A percentile compares a stretch with the other conserved stretches of the same genome.
Conservation (phyloP, 2,888 invertebrate genomes). For the Xanthostigma xanthostigma region DNA sequence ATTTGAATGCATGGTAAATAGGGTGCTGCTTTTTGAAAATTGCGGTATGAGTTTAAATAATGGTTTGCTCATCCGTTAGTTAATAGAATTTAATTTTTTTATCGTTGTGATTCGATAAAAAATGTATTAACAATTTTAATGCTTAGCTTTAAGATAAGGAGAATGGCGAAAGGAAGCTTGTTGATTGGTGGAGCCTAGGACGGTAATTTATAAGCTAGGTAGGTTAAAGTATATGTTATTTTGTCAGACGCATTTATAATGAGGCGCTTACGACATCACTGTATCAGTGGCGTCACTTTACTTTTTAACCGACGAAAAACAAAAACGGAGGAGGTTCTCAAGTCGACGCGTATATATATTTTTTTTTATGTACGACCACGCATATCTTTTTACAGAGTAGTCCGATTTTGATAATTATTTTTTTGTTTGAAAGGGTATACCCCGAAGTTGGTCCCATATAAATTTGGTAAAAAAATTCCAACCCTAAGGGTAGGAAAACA, state of each 20-base stretch:
- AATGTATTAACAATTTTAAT: conserved; percentile 11
- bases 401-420: too few species aligned
- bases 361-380: too few species aligned
- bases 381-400: too few species aligned
- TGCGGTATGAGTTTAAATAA: conserved; percentile 4
- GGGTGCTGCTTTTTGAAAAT: conserved; percentile 4
- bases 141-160: conserved; percentile 9
- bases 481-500: too few species aligned
- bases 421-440: too few species aligned
- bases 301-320: too few species aligned
- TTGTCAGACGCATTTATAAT: neutral
- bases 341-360: too few species aligned
- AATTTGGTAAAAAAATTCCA: too few species aligned
- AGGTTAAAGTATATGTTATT: neutral
- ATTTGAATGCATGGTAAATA: neutral
- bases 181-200: neutral
- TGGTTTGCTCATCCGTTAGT: conserved; percentile 7
- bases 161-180: conserved; percentile 1
- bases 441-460: too few species aligned
- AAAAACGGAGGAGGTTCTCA: too few species aligned
- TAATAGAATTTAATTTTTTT: conserved; percentile 8
- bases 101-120: conserved; percentile 5
- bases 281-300: too few species aligned
- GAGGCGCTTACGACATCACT: neutral
- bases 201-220: neutral